Evolutionary conservation across 2,888 invertebrate genomes (phyloP).

Genomic region (Eilema griseolum): DNA sequence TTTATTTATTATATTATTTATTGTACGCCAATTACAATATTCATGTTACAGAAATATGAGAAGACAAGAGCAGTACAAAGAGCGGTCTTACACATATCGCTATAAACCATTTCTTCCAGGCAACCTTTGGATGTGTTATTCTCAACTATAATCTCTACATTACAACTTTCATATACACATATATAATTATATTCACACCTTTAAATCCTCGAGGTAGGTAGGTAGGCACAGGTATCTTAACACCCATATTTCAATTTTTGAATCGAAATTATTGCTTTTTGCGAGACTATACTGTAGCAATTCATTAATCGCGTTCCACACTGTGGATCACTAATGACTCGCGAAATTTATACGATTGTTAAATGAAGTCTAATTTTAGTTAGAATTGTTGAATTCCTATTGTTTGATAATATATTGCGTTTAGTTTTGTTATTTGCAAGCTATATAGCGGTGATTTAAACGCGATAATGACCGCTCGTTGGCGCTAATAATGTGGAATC

Average conservation of each 20-base stretch:
- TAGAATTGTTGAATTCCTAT: constrained; percentile 56
- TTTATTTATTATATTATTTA: no score
- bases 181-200: no score
- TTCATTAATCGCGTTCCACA: constrained; percentile 47
- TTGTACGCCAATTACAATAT: no score
- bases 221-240: no score
- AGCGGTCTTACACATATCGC: no score
- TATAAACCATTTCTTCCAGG: no score
- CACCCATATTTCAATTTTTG: not conserved
- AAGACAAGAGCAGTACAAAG: no score
- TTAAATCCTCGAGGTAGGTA: no score
- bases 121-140: no score
- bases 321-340: constrained; percentile 54
- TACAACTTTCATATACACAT: no score
- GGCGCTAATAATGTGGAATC: constrained; percentile 51
- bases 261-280: constrained; percentile 10
- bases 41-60: no score
- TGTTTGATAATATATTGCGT: constrained; percentile 49
- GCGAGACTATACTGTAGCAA: constrained; percentile 13
- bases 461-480: constrained; percentile 57
- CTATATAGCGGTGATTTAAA: constrained; percentile 58
- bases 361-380: constrained; percentile 61
- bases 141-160: no score
- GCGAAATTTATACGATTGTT: constrained; percentile 61
- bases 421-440: constrained; percentile 54